These are phyloP conservation scores for Noctua janthe DNA, from an alignment of 2,888 invertebrate genomes.

Conservation along the genomic window DNA sequence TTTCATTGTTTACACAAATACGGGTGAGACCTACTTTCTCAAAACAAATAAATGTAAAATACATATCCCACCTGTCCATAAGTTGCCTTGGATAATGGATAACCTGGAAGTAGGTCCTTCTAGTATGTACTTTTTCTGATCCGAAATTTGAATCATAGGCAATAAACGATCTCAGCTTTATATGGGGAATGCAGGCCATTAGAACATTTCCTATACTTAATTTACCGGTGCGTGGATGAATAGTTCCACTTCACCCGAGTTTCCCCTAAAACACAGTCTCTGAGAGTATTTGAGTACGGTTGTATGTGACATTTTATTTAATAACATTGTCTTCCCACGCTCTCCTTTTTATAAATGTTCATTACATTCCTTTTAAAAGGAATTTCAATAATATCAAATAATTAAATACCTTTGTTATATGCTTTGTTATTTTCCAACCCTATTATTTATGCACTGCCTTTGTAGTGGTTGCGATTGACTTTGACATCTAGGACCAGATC, in stretches of 20 bases:
- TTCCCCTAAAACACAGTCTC: background rate
- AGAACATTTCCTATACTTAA: background rate
- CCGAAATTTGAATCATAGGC: background rate
- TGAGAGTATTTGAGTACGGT: slow-evolving; percentile 7
- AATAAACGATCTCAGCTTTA: background rate
- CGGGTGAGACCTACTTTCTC: background rate
- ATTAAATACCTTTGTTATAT: background rate
- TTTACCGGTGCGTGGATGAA: background rate
- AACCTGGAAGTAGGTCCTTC: background rate
- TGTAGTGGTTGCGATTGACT: background rate
- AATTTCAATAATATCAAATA: background rate
- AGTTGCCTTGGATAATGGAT: background rate
- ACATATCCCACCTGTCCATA: too few relatives aligned
- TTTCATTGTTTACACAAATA: background rate
- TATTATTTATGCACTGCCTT: background rate
- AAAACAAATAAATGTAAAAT: background rate
- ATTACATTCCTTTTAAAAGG: background rate
- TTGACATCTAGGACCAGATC: background rate
- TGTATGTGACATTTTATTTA: slow-evolving; percentile 12
- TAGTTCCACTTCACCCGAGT: slow-evolving; percentile 7
- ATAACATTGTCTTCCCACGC: slow-evolving; percentile 9
- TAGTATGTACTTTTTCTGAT: background rate
- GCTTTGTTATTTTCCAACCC: background rate
- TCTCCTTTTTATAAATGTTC: background rate
- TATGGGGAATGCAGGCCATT: background rate